Evolutionary conservation across 2,113 vertebrate species (phyloP).

Genomic region (Caretta caretta): DNA sequence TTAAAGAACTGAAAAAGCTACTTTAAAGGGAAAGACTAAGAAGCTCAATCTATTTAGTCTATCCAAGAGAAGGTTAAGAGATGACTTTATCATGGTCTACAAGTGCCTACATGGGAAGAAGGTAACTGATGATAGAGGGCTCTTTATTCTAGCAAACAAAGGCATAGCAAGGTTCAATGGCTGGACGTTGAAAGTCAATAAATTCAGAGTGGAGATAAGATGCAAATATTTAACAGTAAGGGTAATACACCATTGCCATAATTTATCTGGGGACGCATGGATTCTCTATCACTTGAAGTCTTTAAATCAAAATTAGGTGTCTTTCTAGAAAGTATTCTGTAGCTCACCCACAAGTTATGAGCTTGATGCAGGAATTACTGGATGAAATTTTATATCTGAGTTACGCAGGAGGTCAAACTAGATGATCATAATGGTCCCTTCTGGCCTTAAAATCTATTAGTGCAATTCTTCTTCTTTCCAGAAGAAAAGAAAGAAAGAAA

Average conservation of each 20-base stretch:
- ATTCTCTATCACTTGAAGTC: neutral
- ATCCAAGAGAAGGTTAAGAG: neutral
- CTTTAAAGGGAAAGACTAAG: neutral
- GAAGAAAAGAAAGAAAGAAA: neutral
- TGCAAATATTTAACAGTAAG: neutral
- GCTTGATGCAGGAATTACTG: neutral
- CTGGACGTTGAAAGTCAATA: neutral
- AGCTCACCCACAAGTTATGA: neutral
- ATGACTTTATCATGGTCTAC: neutral
- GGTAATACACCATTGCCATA: neutral
- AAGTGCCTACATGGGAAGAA: neutral
- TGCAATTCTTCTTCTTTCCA: neutral
- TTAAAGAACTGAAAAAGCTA: neutral
- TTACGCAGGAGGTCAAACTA: fast-evolving
- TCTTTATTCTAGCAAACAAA: neutral
- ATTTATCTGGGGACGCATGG: neutral
- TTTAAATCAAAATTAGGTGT: neutral
- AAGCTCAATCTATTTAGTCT: neutral
- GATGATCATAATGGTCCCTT: neutral
- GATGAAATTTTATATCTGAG: neutral
- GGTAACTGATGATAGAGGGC: neutral
- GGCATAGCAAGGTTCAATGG: neutral
- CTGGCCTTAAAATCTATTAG: neutral
- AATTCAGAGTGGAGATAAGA: neutral
- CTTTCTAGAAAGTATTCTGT: neutral